A percentile compares a stretch with the other conserved stretches of the same genome.
Evolutionary conservation across 2,888 invertebrate species (phyloP).

Genomic region (Enoplolaimus lenunculus): DNA sequence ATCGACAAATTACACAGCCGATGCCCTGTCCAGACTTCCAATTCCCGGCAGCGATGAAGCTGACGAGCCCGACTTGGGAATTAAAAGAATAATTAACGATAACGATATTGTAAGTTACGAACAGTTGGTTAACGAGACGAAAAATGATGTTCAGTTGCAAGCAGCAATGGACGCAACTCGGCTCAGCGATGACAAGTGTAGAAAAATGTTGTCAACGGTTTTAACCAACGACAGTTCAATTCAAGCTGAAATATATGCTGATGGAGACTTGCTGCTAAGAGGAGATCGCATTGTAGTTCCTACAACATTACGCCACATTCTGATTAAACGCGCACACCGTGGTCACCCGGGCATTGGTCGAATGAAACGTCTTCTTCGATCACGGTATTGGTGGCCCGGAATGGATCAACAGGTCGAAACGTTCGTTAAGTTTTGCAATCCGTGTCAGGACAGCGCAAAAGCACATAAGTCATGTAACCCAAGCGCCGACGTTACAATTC

Average conservation of each 20-base stretch:
- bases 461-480: neutral
- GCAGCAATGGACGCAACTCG: too few species aligned
- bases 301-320: neutral
- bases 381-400: neutral
- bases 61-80: too few species aligned
- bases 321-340: neutral
- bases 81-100: too few species aligned
- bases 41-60: too few species aligned
- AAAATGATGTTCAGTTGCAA: too few species aligned
- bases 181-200: too few species aligned
- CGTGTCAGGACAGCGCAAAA: neutral
- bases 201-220: too few species aligned
- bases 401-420: neutral
- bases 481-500: neutral
- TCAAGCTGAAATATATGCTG: too few species aligned
- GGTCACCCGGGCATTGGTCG: conserved; percentile 10
- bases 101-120: too few species aligned
- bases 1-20: neutral
- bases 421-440: neutral
- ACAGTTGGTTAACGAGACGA: too few species aligned
- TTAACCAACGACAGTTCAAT: too few species aligned
- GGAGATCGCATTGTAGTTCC: conserved; percentile 7
- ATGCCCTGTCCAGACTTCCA: neutral
- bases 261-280: neutral
- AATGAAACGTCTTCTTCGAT: neutral